Evolutionary conservation across 2,888 invertebrate genomes (phyloP).

Genomic region (Smittia aterrima): DNA sequence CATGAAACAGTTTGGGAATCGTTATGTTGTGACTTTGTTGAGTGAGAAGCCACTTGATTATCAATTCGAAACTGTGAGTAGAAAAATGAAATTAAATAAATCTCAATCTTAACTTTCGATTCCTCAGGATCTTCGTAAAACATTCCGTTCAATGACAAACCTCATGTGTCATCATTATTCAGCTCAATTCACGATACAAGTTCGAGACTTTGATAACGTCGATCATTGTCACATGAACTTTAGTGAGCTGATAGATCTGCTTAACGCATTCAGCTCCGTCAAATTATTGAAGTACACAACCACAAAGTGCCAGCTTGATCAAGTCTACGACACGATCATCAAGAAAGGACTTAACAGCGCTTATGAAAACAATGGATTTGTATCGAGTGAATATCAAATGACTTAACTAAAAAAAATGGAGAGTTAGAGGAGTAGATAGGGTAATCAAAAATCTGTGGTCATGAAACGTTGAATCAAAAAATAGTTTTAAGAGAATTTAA

Average conservation of each 20-base stretch:
- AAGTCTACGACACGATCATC: slow-evolving; percentile 45
- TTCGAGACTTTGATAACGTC: slow-evolving; percentile 16
- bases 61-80: slow-evolving; percentile 37
- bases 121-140: slow-evolving; percentile 25
- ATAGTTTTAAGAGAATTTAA: background rate
- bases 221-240: slow-evolving; percentile 34
- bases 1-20: slow-evolving; percentile 50
- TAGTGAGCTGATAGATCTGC: slow-evolving; percentile 28
- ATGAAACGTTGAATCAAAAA: background rate
- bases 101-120: background rate
- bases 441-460: background rate
- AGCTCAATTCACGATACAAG: slow-evolving; percentile 37
- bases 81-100: background rate
- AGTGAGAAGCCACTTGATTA: slow-evolving; percentile 44
- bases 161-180: slow-evolving; percentile 39
- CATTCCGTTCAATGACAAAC: slow-evolving; percentile 34
- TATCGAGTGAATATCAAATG: slow-evolving; percentile 15
- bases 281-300: slow-evolving; percentile 46
- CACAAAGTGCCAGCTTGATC: slow-evolving; percentile 51
- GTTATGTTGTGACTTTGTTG: slow-evolving; percentile 51
- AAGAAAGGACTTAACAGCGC: slow-evolving; percentile 3
- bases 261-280: slow-evolving; percentile 19
- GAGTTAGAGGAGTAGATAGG: background rate
- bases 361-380: slow-evolving; percentile 34
- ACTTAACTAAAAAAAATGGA: slow-evolving; percentile 8